phyloP scores from a whole-genome alignment of 2,888 invertebrate species.

The Heterodera filipjevi region DNA sequence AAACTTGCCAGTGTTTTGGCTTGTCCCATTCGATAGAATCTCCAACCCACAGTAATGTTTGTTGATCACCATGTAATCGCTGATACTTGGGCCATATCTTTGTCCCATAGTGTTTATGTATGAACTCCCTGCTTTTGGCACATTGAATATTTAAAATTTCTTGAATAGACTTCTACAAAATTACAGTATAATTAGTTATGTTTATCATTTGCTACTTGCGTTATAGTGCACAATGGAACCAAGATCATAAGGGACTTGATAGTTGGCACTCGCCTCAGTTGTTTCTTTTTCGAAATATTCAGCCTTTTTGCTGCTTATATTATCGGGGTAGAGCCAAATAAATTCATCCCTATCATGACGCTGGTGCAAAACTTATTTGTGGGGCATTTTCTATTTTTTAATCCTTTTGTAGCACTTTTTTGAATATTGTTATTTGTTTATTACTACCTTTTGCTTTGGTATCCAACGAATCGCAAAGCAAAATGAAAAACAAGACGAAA shows the following conservation, averaged over 20 bases:
- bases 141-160: neutral
- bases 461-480: too few species aligned
- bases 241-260: slow-evolving; percentile 43
- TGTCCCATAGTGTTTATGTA: neutral
- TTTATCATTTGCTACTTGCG: slow-evolving; percentile 24
- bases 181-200: neutral
- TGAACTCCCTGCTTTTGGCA: neutral
- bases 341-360: neutral
- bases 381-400: too few species aligned
- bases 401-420: too few species aligned
- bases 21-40: too few species aligned
- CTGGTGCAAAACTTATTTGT: too few species aligned
- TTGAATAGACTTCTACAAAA: neutral
- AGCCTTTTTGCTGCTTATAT: neutral
- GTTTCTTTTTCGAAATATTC: slow-evolving; percentile 29
- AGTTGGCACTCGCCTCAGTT: slow-evolving; percentile 29
- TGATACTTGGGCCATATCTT: neutral
- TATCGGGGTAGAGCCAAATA: neutral
- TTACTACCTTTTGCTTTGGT: too few species aligned
- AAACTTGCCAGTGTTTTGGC: too few species aligned
- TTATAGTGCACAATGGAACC: slow-evolving; percentile 51
- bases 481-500: too few species aligned
- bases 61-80: neutral
- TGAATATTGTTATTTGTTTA: too few species aligned
- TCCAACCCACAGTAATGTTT: neutral